Percentiles rank a stretch among this genome's conserved stretches.
Conservation (phyloP, 2,888 invertebrate genomes). For the Eledone cirrhosa region DNA sequence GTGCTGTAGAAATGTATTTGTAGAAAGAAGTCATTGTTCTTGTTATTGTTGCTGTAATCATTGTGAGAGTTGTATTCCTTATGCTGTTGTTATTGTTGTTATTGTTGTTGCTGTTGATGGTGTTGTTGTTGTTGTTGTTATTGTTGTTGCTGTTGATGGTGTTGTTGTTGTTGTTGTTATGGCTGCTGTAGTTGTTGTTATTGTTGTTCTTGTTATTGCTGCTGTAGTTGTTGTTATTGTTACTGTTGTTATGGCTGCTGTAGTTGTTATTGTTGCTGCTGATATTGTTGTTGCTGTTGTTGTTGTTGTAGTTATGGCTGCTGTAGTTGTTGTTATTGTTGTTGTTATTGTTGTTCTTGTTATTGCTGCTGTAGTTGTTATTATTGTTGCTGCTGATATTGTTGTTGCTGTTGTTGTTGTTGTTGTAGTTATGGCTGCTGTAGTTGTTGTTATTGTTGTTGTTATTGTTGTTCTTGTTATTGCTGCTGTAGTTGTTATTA, state of each 20-base stretch:
- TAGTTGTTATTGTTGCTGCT: constrained; percentile 13
- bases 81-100: too few species aligned
- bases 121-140: too few species aligned
- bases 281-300: background rate
- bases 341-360: constrained; percentile 8
- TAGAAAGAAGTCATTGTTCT: background rate
- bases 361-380: background rate
- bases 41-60: background rate
- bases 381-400: background rate
- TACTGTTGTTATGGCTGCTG: too few species aligned
- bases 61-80: background rate
- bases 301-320: constrained; percentile 1
- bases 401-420: too few species aligned
- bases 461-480: background rate
- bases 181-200: constrained; percentile 6
- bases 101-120: too few species aligned
- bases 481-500: background rate
- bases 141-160: too few species aligned
- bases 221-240: background rate
- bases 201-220: constrained; percentile 6
- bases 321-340: constrained; percentile 5
- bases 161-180: too few species aligned
- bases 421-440: too few species aligned
- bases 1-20: background rate
- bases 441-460: too few species aligned